phyloP scores from a whole-genome alignment of 2,113 vertebrate species.

The Oreochromis niloticus region DNA sequence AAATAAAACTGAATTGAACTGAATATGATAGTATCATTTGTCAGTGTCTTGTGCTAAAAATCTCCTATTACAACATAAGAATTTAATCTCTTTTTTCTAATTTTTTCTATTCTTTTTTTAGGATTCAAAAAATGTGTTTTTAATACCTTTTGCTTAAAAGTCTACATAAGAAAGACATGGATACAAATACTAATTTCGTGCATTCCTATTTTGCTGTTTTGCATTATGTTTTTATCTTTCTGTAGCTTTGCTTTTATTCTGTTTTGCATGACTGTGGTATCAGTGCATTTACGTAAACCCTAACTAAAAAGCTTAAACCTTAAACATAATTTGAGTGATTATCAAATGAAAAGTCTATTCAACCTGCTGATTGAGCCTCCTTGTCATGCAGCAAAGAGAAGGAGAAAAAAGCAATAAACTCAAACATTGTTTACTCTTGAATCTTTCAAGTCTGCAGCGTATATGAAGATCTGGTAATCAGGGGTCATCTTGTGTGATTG shows the following conservation, averaged over 20 bases:
- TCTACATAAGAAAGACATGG: background rate
- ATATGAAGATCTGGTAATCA: conserved; percentile 19
- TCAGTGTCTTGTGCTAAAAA: background rate
- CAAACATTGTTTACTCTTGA: conserved; percentile 24
- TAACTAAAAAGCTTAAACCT: background rate
- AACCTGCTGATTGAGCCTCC: background rate
- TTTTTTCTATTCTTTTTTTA: background rate
- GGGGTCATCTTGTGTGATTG: conserved; percentile 24
- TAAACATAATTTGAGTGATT: background rate
- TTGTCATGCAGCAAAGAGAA: background rate
- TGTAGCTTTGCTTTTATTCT: background rate
- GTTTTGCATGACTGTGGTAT: background rate
- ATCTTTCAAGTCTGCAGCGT: background rate
- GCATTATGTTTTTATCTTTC: background rate
- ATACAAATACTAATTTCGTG: background rate
- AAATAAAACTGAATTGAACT: background rate
- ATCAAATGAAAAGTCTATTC: background rate
- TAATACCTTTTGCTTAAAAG: background rate
- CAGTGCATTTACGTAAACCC: background rate
- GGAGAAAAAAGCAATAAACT: background rate
- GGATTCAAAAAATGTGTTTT: background rate
- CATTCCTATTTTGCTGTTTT: background rate
- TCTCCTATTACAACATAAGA: background rate
- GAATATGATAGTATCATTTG: background rate
- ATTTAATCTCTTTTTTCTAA: background rate